Evolutionary conservation across 2,113 vertebrate genomes (phyloP), one percentile per base, ranked within the genome.

Genomic region (Takifugu bimaculatus): DNA sequence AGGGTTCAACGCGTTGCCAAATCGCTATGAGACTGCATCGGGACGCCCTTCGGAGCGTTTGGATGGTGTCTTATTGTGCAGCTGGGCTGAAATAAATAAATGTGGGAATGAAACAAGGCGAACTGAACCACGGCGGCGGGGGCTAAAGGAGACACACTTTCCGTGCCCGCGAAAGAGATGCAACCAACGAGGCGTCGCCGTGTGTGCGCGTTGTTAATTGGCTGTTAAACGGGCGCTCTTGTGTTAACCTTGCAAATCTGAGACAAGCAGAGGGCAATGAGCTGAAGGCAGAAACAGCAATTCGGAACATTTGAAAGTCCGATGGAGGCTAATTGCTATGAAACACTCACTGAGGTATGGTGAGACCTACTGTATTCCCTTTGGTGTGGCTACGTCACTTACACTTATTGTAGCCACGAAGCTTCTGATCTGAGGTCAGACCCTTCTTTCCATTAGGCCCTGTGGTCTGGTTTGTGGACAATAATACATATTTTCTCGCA

Each of bases 51-150:
- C 35, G 11, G 11, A 9, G 35, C 35, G 20, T 39, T 39, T 39
- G 35, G 11, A 39, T 10, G 35, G 6, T 10, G 9, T 11, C 35
- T 11, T 11, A 39, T 11, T 39, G 35, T 39, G 66, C 57, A 67
- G 54, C 63, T 62, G 48, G 39, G 70, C 39, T 39, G 57, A 54
- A 72, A 68, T 53, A 61, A 63, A 68, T 27, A 50, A 42, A 26
- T 7, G 49, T 32, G 29, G 28, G 43, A 15, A 45, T 35, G 26
- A 60, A 57, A 29, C 50, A 58, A 67, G 43, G 26, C 32, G 13
- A 75, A 52, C 27, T 3, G 53, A 60, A 71, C 32, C 9, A 12
- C 5, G 45, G 51, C 39, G 39, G 39, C 48, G 50, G 57, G 39
- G 49, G 48, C 39, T 51, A 28, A 32, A 55, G 25, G 28, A 32